Evolutionary conservation across 2,113 vertebrate genomes (phyloP).

Genomic region (Myiopsitta monachus): DNA sequence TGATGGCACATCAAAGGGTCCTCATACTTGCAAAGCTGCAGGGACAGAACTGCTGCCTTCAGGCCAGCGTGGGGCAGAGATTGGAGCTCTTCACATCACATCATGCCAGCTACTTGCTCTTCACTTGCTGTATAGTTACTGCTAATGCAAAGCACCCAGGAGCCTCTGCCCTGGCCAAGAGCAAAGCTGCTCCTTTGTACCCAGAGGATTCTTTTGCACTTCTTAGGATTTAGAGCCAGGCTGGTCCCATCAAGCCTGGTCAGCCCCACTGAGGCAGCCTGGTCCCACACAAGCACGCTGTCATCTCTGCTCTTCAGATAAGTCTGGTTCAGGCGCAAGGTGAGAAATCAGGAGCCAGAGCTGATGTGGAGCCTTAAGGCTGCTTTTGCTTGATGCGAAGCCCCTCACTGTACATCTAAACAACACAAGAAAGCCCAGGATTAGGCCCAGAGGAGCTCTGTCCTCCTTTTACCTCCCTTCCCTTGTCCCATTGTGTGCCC

Average conservation of each 20-base stretch:
- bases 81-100: neutral
- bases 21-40: neutral
- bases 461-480: neutral
- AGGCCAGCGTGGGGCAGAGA: neutral
- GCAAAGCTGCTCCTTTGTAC: neutral
- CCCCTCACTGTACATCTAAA: neutral
- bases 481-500: neutral
- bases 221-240: neutral
- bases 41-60: neutral
- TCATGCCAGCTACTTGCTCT: neutral
- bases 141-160: neutral
- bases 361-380: neutral
- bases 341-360: neutral
- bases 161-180: neutral
- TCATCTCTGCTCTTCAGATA: neutral
- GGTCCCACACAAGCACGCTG: neutral
- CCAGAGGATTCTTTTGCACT: neutral
- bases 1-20: fast-evolving
- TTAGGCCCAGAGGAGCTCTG: neutral
- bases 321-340: neutral
- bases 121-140: neutral
- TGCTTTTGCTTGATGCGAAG: neutral
- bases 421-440: neutral
- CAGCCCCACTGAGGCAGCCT: fast-evolving
- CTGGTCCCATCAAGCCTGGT: neutral